These are phyloP conservation scores for Onychomys arenicola DNA, from an alignment of 2,797 vertebrate species.

Conservation along the genomic window DNA sequence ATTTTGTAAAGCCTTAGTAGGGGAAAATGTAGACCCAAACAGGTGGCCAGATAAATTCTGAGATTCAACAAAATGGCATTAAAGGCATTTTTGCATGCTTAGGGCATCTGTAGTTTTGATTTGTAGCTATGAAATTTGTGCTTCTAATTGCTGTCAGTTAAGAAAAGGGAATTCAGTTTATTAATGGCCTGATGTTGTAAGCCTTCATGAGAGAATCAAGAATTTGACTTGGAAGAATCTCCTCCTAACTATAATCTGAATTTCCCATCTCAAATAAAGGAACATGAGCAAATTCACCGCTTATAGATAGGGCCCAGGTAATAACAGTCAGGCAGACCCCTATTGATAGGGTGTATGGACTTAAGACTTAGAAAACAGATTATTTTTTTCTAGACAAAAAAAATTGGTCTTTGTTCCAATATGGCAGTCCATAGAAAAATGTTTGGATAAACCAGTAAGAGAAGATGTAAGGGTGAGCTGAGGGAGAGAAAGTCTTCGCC, in stretches of 20 bases:
- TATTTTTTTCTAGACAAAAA: background rate
- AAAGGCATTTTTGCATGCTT: background rate
- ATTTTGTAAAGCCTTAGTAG: background rate
- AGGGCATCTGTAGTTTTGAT: background rate
- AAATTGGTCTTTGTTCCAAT: background rate
- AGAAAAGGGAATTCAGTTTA: conserved; percentile 18
- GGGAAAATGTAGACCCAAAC: background rate
- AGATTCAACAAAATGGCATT: background rate
- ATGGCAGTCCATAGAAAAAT: background rate
- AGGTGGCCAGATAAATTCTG: background rate
- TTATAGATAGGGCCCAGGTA: background rate
- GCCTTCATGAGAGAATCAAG: conserved; percentile 1
- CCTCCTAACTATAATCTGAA: background rate
- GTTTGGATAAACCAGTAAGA: background rate
- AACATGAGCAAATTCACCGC: background rate
- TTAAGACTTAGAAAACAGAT: background rate
- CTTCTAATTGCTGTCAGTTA: conserved; percentile 43
- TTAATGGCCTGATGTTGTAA: conserved; percentile 4
- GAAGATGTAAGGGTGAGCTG: background rate
- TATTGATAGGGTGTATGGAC: background rate
- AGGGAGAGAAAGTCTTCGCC: background rate
- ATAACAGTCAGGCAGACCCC: background rate
- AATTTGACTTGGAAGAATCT: background rate
- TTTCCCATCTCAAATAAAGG: conserved; percentile 35
- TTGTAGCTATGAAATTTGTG: conserved; percentile 2